A percentile compares a stretch with the other conserved stretches of the same genome.
phyloP scores from a whole-genome alignment of 2,888 invertebrate genomes.

The Drosophila picticornis region DNA sequence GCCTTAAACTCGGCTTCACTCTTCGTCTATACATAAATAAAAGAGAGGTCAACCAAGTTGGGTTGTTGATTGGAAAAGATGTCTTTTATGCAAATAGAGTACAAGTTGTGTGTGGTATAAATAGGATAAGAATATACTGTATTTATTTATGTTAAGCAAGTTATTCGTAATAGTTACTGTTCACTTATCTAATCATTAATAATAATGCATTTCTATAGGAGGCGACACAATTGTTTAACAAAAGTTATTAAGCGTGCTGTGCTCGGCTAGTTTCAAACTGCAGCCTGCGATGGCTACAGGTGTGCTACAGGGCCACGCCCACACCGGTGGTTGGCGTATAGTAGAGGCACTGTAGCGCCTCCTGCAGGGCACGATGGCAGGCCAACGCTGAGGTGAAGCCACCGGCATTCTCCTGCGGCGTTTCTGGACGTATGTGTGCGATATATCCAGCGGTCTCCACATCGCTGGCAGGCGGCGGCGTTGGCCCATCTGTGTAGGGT shows the following conservation, averaged over 20 bases:
- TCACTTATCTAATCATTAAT: constrained; percentile 7
- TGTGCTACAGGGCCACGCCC: constrained; percentile 17
- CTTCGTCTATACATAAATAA: too few relatives aligned
- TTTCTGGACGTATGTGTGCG: constrained; percentile 91
- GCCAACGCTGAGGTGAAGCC: constrained; percentile 94
- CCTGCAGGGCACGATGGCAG: constrained; percentile 94
- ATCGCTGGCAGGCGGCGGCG: constrained; percentile 88
- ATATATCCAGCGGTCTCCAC: constrained; percentile 90
- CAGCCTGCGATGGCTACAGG: neutral
- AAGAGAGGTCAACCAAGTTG: neutral
- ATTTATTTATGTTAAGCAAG: constrained; percentile 2
- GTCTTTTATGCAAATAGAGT: constrained; percentile 20
- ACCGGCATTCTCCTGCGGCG: constrained; percentile 92
- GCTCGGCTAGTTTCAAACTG: constrained; percentile 27
- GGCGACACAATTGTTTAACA: constrained; percentile 64
- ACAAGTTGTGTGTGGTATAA: constrained; percentile 28
- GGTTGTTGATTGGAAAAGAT: neutral
- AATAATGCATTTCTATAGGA: constrained; percentile 32
- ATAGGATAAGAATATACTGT: constrained; percentile 18
- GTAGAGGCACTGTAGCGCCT: constrained; percentile 92
- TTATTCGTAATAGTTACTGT: neutral
- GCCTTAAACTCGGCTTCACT: neutral
- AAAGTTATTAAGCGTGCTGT: constrained; percentile 57
- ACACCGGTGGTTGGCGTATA: constrained; percentile 71
- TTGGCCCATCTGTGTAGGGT: constrained; percentile 90